These are phyloP conservation scores for Centropus bengalensis DNA, from an alignment of 2,113 vertebrate species.

Conservation along the genomic window DNA sequence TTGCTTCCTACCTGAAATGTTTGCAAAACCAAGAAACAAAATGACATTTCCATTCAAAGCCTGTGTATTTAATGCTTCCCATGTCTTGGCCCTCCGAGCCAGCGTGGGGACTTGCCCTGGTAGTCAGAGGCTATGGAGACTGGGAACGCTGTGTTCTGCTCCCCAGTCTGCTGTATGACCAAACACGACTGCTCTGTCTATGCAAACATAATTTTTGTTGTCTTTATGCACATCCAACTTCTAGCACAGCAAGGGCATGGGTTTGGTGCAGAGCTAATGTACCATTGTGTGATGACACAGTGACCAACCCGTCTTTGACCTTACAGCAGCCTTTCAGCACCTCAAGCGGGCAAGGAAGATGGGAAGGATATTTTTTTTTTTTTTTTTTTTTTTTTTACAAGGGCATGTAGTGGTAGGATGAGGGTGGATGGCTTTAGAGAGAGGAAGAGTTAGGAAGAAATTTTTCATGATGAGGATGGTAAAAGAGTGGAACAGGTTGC, in stretches of 20 bases:
- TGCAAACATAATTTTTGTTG: neutral
- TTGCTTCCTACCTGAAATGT: neutral
- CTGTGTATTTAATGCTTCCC: neutral
- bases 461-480: no score
- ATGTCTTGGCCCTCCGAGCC: rapidly evolving
- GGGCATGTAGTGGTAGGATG: no score
- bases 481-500: no score
- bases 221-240: neutral
- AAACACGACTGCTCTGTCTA: neutral
- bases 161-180: neutral
- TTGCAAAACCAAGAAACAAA: neutral
- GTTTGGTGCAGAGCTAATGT: neutral
- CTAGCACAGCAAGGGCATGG: neutral
- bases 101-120: neutral
- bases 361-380: no score
- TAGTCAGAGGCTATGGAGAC: neutral
- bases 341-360: no score
- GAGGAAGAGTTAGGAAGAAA: no score
- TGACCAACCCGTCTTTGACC: neutral
- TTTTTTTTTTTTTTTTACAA: no score
- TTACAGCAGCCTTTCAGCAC: no score
- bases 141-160: neutral
- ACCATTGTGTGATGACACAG: rapidly evolving
- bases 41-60: neutral
- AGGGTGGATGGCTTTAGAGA: no score